Evolutionary conservation across 2,113 vertebrate genomes (phyloP), one percentile per base, ranked within the genome.

Genomic region (Cacatua alba): DNA sequence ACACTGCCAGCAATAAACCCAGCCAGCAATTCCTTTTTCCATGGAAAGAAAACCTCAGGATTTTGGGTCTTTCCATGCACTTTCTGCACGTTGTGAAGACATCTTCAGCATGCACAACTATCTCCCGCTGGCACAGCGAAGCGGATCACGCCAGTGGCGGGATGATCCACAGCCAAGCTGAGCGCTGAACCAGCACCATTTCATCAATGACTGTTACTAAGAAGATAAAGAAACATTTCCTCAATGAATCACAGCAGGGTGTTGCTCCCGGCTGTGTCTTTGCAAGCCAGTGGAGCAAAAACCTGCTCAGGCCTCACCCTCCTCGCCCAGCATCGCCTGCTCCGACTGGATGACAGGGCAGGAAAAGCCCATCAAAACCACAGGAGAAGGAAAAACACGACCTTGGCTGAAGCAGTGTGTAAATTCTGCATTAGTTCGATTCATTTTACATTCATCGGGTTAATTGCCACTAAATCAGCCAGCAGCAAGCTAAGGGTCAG

Each of bases 181-280:
- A 33, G 49, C 51, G 4, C 3, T 3, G 35, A 80, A 37, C 55
- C 72, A 21, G 67, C 51, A 2, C 87, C 1, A 1, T 12, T 28
- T 64, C 72, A 59, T 76, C 76, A 25, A 48, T 2, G 17, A 3
- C 53, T 69, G 67, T 57, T 94, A 17, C 71, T 17, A 8, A 48
- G 1, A 23, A 88, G 90, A 88, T 69, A 90, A 74, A 92, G 91
- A 93, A 97, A 95, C 82, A 23, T 24, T 92, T 95, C 76, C 72
- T 3, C 44, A 13, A 8, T 93, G 95, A 96, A 77, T 95, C 95
- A 90, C 16, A 1, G 70, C 82, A 70, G 91, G 96, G 95, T 0
- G 82, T 37, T 60, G 79, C 44, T 59, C 7, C 39, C 0, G 8
- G 18, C 82, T 6, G 2, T 74, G 92, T 41, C 82, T 82, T 37